Conservation (phyloP, 1,140 invertebrate genomes). For the Chelonus insularis region DNA sequence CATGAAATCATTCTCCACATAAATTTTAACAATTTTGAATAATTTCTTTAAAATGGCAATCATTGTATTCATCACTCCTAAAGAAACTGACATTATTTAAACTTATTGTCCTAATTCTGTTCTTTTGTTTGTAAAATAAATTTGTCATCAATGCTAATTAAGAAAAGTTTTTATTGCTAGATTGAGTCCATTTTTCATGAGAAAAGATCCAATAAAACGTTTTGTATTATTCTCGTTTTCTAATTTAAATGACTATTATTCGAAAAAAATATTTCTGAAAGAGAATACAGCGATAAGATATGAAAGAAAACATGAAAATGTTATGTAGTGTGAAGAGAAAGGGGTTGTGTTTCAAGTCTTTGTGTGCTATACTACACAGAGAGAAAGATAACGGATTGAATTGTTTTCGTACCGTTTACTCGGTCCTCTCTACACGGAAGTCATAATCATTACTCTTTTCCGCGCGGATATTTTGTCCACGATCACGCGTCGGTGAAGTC, state of each 20-base stretch:
- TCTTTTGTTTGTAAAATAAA: too few species aligned
- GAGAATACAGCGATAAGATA: neutral
- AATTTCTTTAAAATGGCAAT: too few species aligned
- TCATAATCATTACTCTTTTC: conserved; percentile 38
- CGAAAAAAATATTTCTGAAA: neutral
- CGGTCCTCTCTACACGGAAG: conserved; percentile 30
- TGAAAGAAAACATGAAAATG: neutral
- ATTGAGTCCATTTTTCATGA: neutral
- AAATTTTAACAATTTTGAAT: too few species aligned
- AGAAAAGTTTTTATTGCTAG: neutral
- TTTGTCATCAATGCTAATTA: too few species aligned
- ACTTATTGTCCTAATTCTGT: too few species aligned
- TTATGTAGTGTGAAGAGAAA: neutral
- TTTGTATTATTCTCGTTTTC: too few species aligned
- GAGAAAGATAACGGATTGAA: conserved; percentile 28
- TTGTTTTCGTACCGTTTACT: conserved; percentile 37
- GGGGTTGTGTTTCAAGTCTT: neutral
- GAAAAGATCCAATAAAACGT: too few species aligned
- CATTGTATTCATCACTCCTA: too few species aligned
- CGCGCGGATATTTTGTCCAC: conserved; percentile 17
- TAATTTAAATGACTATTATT: too few species aligned
- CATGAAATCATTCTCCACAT: too few species aligned
- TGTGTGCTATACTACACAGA: neutral
- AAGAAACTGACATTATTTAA: too few species aligned
- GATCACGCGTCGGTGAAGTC: neutral